Evolutionary conservation across 2,797 vertebrate genomes (phyloP).

Genomic region (Kryptopterus vitreolus): DNA sequence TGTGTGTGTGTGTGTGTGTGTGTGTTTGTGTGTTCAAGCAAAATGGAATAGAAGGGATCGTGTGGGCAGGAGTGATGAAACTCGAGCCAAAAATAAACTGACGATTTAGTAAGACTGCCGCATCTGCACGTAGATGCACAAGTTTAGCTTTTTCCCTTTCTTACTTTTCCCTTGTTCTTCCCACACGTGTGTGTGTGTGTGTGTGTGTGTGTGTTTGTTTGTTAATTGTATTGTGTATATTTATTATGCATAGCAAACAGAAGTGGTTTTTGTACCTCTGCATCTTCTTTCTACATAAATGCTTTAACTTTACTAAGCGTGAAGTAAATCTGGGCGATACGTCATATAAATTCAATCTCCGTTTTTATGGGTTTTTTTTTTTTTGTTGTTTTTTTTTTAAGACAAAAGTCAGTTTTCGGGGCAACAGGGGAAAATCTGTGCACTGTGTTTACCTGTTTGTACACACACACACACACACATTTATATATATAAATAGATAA

Average conservation of each 20-base stretch:
- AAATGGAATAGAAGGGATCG: slow-evolving; percentile 25
- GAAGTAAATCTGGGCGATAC: too few relatives aligned
- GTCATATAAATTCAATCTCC: too few relatives aligned
- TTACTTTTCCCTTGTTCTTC: neutral
- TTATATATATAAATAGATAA: too few relatives aligned
- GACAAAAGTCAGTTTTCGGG: too few relatives aligned
- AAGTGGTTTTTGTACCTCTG: neutral
- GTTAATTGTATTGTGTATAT: neutral
- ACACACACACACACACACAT: too few relatives aligned
- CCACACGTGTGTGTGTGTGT: neutral
- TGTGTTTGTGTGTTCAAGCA: slow-evolving; percentile 25
- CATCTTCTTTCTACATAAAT: neutral
- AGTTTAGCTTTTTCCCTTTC: slow-evolving; percentile 2
- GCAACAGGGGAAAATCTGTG: too few relatives aligned
- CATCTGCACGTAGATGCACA: neutral
- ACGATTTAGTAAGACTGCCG: slow-evolving; percentile 11
- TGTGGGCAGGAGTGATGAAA: slow-evolving; percentile 50
- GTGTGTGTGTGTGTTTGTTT: neutral
- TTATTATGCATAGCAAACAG: neutral
- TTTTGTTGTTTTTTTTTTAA: too few relatives aligned
- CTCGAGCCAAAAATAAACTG: slow-evolving; percentile 49
- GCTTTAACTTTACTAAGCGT: neutral
- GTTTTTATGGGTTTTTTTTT: too few relatives aligned
- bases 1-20: slow-evolving; percentile 18
- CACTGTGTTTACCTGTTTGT: too few relatives aligned